Evolutionary conservation across 2,888 invertebrate species (phyloP), one percentile per base, ranked within the genome.

Genomic region (Drosophila kambysellisi): DNA sequence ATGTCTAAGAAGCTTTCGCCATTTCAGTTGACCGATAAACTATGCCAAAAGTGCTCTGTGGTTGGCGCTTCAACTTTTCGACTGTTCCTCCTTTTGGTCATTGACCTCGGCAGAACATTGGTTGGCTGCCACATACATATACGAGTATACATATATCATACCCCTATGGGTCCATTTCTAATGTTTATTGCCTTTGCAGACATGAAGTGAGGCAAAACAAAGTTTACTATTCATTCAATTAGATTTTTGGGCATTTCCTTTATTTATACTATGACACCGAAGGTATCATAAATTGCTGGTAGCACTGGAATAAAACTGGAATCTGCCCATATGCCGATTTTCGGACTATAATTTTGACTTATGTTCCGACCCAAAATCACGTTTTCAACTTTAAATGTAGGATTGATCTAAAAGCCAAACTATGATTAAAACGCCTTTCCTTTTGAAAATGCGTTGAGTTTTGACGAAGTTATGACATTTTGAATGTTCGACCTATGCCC

Each of bases 21-120:
- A 65, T 72, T 56, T 43, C 43, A 30, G 35, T 54, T 54, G 71
- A 58, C 81, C 83, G 82, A 88, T 86, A 83, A 85, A 88, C 83
- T 86, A 83, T 85, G 87, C 89, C 85, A 85, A 85, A 88, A 85
- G 81, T 46, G 25, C 25, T 81, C 89, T 85, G 85, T 80, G 79
- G 82, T 82, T 72, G 83, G 72, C 72, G 72, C 76, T 79, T 69
- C 70, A 63, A 54, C 70, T 57, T 56, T 69, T 57, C 46, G 32
- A 15, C 57, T 53, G 39, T 57, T 63, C 57, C 25, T 25, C n/a
- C 46, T 12, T 4, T 9, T 63, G 81, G 83, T 83, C 82, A 83
- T 67, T 86, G 82, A 82, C 82, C 82, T 75, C 58, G 56, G 63
- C 17, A 63, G 68, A 63, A 70, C 68, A 79, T 46, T 54, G 33